These are phyloP conservation scores for Parochlus steinenii DNA, from an alignment of 2,888 invertebrate species.

Conservation along the genomic window DNA sequence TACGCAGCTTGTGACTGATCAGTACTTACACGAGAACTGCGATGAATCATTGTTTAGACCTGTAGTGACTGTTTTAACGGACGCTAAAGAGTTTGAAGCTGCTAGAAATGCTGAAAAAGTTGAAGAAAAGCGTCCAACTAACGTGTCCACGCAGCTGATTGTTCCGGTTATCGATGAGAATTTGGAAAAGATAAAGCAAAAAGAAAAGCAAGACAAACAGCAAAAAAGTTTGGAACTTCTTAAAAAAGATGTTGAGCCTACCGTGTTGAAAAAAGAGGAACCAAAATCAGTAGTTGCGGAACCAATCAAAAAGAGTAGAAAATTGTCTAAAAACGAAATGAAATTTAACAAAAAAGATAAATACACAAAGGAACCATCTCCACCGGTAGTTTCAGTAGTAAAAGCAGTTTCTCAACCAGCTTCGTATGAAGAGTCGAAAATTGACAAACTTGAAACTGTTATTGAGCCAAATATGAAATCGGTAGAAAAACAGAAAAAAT, in stretches of 20 bases:
- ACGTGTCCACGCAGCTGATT: constrained; percentile 24
- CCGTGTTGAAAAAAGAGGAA: constrained; percentile 11
- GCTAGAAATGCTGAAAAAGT: constrained; percentile 18
- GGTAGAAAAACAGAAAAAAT: neutral
- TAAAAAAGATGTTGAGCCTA: neutral
- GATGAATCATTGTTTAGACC: constrained; percentile 55
- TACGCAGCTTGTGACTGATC: constrained; percentile 21
- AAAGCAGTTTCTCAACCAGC: too few relatives aligned
- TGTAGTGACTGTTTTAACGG: constrained; percentile 34
- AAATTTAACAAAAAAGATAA: constrained; percentile 16
- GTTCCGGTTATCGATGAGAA: constrained; percentile 29
- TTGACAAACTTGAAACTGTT: too few relatives aligned
- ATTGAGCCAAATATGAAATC: too few relatives aligned
- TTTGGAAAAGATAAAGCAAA: constrained; percentile 2
- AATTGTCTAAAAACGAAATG: constrained; percentile 5
- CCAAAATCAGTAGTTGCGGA: neutral
- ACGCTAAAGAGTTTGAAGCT: constrained; percentile 14
- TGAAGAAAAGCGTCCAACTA: constrained; percentile 19
- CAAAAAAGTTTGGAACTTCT: neutral
- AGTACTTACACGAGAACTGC: constrained; percentile 38
- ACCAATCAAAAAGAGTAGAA: neutral
- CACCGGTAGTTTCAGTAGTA: too few relatives aligned
- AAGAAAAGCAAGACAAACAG: neutral
- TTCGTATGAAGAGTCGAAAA: too few relatives aligned
- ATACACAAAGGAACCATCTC: constrained; percentile 20